These are phyloP conservation scores for Ophion costatus DNA, from an alignment of 2,888 invertebrate genomes.

Conservation along the genomic window DNA sequence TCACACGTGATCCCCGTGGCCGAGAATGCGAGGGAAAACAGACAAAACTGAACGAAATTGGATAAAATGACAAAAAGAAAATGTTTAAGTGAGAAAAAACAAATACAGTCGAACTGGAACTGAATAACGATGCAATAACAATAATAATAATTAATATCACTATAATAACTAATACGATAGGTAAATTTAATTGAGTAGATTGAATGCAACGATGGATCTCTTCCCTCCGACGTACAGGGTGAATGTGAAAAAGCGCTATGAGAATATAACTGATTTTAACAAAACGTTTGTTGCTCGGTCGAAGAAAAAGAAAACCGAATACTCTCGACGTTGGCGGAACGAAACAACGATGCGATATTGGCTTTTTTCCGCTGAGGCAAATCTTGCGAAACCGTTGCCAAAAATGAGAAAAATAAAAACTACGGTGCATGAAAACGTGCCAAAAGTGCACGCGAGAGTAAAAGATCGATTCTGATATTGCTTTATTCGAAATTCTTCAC, in stretches of 20 bases:
- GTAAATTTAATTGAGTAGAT: conserved; percentile 45
- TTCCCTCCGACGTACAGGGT: conserved; percentile 45
- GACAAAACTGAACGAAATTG: not conserved
- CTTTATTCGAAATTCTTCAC: conserved; percentile 13
- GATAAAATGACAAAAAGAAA: conserved; percentile 1
- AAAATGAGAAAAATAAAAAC: conserved; percentile 37
- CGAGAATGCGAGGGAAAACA: conserved; percentile 30
- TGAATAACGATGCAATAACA: conserved; percentile 68
- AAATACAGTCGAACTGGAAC: conserved; percentile 61
- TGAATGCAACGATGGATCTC: conserved; percentile 63
- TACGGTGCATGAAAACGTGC: conserved; percentile 42
- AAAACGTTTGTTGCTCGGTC: conserved; percentile 33
- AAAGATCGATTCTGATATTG: conserved; percentile 4
- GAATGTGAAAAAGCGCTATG: not conserved
- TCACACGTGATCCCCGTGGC: conserved; percentile 40
- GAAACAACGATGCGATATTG: conserved; percentile 18
- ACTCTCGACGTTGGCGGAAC: conserved; percentile 31
- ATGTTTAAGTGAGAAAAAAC: conserved; percentile 17
- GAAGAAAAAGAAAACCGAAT: conserved; percentile 13
- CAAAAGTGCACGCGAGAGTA: conserved; percentile 37
- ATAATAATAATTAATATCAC: conserved; percentile 54
- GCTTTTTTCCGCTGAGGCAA: conserved; percentile 16
- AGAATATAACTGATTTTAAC: not conserved
- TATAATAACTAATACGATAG: conserved; percentile 30
- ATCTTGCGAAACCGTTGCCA: conserved; percentile 45